Conservation (phyloP, 2,888 invertebrate species). For the Morpho achilles region DNA sequence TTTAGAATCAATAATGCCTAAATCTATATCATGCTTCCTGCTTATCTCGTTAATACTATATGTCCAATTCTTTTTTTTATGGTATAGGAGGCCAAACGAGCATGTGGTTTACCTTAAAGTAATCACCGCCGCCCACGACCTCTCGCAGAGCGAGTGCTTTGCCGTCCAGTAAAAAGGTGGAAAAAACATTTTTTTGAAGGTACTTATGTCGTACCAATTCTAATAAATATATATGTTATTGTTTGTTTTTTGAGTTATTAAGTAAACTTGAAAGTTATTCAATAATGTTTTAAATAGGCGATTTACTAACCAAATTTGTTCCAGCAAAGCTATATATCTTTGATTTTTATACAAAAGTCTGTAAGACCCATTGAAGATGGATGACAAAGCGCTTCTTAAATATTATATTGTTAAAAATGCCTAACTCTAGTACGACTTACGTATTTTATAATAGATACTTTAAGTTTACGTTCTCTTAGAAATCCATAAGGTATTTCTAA, state of each 20-base stretch:
- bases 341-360: constrained; percentile 11
- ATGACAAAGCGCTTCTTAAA: constrained; percentile 24
- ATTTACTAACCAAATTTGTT: background rate
- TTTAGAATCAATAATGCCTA: too few species aligned
- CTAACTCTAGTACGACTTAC: constrained; percentile 10
- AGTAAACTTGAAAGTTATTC: background rate
- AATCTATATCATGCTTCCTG: too few species aligned
- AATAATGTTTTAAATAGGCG: background rate
- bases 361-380: constrained; percentile 21
- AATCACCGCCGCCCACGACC: too few species aligned
- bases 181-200: too few species aligned
- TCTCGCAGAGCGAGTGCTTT: too few species aligned
- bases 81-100: background rate
- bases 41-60: too few species aligned
- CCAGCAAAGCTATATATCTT: constrained; percentile 5
- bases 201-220: too few species aligned
- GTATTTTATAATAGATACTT: constrained; percentile 1
- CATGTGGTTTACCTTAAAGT: background rate
- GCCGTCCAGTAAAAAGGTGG: too few species aligned
- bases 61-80: too few species aligned
- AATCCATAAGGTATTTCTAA: background rate
- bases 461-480: background rate
- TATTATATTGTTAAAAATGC: constrained; percentile 18
- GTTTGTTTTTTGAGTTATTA: background rate
- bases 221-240: too few species aligned